phyloP scores from a whole-genome alignment of 2,888 invertebrate genomes.

The Spodoptera littoralis region DNA sequence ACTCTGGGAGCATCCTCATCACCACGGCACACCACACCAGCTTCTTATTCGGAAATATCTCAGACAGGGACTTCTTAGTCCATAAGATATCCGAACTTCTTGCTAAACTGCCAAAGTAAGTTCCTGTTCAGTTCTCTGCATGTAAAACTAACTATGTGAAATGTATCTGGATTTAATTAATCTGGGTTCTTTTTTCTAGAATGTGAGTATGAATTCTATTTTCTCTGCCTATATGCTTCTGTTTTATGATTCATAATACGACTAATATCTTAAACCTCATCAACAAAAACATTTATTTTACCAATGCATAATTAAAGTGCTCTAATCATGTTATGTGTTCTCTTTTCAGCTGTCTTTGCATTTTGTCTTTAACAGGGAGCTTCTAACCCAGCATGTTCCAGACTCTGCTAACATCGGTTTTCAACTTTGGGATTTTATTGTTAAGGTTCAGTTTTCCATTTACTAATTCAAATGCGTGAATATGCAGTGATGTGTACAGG shows the following conservation, averaged over 20 bases:
- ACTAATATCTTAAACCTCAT: too few relatives aligned
- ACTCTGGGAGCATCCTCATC: slow-evolving; percentile 92
- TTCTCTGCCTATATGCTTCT: too few relatives aligned
- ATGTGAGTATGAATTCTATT: too few relatives aligned
- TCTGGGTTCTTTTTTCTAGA: too few relatives aligned
- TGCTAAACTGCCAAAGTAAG: slow-evolving; percentile 90
- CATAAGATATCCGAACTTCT: slow-evolving; percentile 96
- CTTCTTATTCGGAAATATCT: slow-evolving; percentile 96
- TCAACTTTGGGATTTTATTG: slow-evolving; percentile 56
- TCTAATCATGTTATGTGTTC: slow-evolving; percentile 21
- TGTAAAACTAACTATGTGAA: slow-evolving; percentile 26
- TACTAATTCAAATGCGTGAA: slow-evolving; percentile 66
- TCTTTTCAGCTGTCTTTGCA: slow-evolving; percentile 29
- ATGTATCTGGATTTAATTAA: slow-evolving; percentile 5
- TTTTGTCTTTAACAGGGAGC: slow-evolving; percentile 47
- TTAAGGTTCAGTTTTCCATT: slow-evolving; percentile 59
- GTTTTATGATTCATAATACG: too few relatives aligned
- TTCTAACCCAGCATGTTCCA: slow-evolving; percentile 59
- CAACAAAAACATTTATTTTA: too few relatives aligned
- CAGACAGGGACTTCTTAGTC: slow-evolving; percentile 96
- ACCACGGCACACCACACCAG: slow-evolving; percentile 94
- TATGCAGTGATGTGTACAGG: slow-evolving; percentile 84
- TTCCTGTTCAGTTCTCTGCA: slow-evolving; percentile 37
- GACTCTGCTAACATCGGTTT: slow-evolving; percentile 52
- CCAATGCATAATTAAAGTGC: too few relatives aligned